These are phyloP conservation scores for Pocillopora verrucosa DNA, from an alignment of 64 coral and sea anemone species.

Conservation along the genomic window DNA sequence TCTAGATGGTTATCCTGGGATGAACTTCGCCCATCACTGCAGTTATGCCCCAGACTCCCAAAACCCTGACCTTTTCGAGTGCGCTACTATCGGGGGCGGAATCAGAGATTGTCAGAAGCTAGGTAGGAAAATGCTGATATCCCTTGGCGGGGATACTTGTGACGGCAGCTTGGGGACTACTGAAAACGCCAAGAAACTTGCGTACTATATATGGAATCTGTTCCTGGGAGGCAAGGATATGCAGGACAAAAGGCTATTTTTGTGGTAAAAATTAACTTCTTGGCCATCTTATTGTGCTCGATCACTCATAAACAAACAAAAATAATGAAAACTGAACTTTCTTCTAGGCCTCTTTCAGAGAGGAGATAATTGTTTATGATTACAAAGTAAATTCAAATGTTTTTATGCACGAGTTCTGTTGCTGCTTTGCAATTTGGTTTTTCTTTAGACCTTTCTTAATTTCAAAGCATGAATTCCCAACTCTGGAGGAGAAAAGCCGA, in stretches of 20 bases:
- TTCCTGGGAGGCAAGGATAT: conserved; percentile 66
- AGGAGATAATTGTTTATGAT: too few relatives aligned
- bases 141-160: conserved; percentile 71
- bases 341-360: too few relatives aligned
- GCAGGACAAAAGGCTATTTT: conserved; percentile 55
- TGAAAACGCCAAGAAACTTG: conserved; percentile 45
- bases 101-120: conserved; percentile 72
- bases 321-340: too few relatives aligned
- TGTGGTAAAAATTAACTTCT: conserved; percentile 14
- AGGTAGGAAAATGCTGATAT: conserved; percentile 66
- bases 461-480: too few relatives aligned
- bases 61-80: conserved; percentile 60
- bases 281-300: too few relatives aligned
- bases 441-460: too few relatives aligned
- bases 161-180: conserved; percentile 61
- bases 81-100: conserved; percentile 63
- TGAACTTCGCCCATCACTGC: conserved; percentile 81
- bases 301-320: too few relatives aligned
- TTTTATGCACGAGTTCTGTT: too few relatives aligned
- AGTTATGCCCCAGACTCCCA: conserved; percentile 52
- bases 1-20: conserved; percentile 49
- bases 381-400: too few relatives aligned
- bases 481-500: too few relatives aligned
- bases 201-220: conserved; percentile 70
- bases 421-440: too few relatives aligned